Evolutionary conservation across 2,113 vertebrate genomes (phyloP).

Genomic region (Rhombomys opimus): DNA sequence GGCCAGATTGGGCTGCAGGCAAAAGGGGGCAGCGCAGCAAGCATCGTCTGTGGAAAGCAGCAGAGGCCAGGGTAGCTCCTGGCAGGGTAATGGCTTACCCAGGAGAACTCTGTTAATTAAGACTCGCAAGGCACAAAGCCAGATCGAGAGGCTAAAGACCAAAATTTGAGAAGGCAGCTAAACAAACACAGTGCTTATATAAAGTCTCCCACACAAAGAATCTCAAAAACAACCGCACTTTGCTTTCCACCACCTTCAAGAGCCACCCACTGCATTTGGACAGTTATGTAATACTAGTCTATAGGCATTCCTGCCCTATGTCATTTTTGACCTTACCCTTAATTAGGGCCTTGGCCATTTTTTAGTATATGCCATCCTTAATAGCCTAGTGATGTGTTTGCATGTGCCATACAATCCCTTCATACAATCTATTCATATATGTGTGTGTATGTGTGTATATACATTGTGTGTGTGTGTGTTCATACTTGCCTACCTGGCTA

Average conservation of each 20-base stretch:
- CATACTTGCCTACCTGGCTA: background rate
- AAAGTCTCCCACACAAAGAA: background rate
- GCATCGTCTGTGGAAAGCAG: slow-evolving; percentile 54
- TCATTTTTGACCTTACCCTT: background rate
- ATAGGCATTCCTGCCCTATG: background rate
- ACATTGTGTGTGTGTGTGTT: no score
- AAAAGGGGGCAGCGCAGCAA: slow-evolving; percentile 12
- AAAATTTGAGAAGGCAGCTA: slow-evolving; percentile 27
- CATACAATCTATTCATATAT: background rate
- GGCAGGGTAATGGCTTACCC: slow-evolving; percentile 37
- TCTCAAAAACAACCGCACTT: background rate
- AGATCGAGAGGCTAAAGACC: slow-evolving; percentile 51
- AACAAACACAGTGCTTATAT: background rate
- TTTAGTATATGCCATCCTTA: background rate
- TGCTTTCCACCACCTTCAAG: background rate
- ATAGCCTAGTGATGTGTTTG: background rate
- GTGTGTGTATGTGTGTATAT: no score
- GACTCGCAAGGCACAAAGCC: slow-evolving; percentile 66
- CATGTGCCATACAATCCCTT: background rate
- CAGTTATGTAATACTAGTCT: background rate
- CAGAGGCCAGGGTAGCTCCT: slow-evolving; percentile 20
- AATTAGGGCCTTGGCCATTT: background rate
- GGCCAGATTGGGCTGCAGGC: slow-evolving; percentile 57
- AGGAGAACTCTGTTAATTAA: slow-evolving; percentile 65
- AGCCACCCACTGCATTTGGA: background rate